phyloP scores from a whole-genome alignment of 1,140 invertebrate genomes.

The Drosophila asahinai region DNA sequence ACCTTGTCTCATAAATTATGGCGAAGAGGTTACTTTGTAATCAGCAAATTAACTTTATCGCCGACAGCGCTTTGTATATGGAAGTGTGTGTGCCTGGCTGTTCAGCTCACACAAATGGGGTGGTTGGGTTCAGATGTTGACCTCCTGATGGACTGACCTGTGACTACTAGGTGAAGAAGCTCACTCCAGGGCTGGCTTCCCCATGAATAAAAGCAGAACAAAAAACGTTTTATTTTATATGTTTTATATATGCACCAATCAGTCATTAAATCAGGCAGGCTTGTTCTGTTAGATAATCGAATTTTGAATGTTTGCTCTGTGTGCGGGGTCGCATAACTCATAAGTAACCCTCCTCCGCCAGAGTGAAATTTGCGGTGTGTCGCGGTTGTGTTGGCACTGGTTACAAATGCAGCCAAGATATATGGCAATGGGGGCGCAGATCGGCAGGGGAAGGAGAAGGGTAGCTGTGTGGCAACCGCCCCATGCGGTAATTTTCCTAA shows the following conservation, averaged over 20 bases:
- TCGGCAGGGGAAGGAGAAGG: neutral
- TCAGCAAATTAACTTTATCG: slow-evolving; percentile 78
- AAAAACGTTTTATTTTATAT: slow-evolving; percentile 47
- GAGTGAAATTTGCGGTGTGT: slow-evolving; percentile 63
- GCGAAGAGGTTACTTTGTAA: slow-evolving; percentile 74
- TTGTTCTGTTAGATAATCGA: slow-evolving; percentile 62
- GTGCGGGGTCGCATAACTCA: slow-evolving; percentile 52
- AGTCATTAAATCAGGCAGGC: slow-evolving; percentile 64
- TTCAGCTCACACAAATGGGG: neutral
- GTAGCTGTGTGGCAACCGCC: slow-evolving; percentile 37
- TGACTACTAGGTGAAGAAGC: slow-evolving; percentile 18
- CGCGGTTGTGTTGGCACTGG: slow-evolving; percentile 55
- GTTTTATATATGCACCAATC: slow-evolving; percentile 61
- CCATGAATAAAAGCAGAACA: neutral
- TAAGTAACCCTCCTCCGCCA: slow-evolving; percentile 1
- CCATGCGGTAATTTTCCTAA: slow-evolving; percentile 77
- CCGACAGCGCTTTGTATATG: slow-evolving; percentile 49
- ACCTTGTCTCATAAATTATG: slow-evolving; percentile 71
- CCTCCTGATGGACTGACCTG: slow-evolving; percentile 11
- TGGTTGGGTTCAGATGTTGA: neutral
- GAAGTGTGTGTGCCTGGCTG: neutral
- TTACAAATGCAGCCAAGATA: slow-evolving; percentile 37
- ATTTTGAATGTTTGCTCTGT: slow-evolving; percentile 65
- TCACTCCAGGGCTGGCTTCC: neutral
- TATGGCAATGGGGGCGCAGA: slow-evolving; percentile 7